phyloP scores from a whole-genome alignment of 2,113 vertebrate species.

The Entomyzon cyanotis region DNA sequence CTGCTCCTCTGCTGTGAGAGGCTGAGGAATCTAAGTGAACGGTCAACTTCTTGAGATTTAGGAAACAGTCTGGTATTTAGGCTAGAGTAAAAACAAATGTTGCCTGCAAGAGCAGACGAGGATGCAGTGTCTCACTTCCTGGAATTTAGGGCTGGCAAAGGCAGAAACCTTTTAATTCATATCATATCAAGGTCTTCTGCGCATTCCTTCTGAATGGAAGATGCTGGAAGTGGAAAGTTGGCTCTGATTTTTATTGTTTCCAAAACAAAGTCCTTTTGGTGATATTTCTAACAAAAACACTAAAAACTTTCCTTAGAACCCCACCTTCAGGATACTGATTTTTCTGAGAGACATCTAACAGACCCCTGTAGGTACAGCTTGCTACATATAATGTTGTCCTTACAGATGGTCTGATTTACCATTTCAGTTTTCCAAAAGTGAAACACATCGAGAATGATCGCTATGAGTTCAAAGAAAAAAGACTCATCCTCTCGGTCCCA shows the following conservation, averaged over 20 bases:
- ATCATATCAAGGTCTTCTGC: conserved; percentile 50
- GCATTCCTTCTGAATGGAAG: conserved; percentile 35
- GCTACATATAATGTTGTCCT: not conserved
- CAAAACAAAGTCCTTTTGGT: conserved; percentile 6
- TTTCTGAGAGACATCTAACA: not conserved
- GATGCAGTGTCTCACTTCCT: conserved; percentile 24
- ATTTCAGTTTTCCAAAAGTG: not conserved
- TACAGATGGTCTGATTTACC: not conserved
- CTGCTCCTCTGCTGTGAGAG: not conserved
- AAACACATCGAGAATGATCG: not conserved
- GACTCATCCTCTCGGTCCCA: not conserved
- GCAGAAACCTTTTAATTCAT: conserved; percentile 32
- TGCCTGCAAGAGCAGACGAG: conserved; percentile 8
- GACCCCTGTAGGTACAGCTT: not conserved
- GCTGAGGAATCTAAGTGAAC: not conserved
- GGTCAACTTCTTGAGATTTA: not conserved
- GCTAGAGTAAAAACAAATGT: conserved; percentile 55
- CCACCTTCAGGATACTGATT: not conserved
- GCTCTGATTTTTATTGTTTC: not conserved
- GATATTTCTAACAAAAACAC: not conserved
- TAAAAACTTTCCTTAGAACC: not conserved
- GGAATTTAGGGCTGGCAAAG: conserved; percentile 29
- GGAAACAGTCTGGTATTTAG: conserved; percentile 45
- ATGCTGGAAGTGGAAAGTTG: conserved; percentile 13
- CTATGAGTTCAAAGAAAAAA: not conserved